Evolutionary conservation across 1,140 invertebrate genomes (phyloP), one percentile per base, ranked within the genome.

Genomic region (Drosophila chauvacae): DNA sequence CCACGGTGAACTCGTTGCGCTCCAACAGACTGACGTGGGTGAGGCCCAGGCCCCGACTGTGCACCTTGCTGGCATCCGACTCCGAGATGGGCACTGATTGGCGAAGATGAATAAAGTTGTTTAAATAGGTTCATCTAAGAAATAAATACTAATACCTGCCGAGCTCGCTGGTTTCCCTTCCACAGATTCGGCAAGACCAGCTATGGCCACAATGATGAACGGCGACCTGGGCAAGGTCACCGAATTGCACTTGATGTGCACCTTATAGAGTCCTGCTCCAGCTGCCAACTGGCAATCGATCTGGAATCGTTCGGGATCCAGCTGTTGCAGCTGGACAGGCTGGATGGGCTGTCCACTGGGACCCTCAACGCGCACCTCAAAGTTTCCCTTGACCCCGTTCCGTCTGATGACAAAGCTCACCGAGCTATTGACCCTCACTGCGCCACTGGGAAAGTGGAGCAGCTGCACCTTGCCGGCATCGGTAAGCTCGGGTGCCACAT

Each of bases 171-270:
- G 23, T 14, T 35, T 74, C 4, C 48, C 45, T 16, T 72, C 68
- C 1, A 35, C 45, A 42, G 47, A 39, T 2, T 76, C 70, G 28
- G 97, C 95, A 81, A 96, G 95, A 7, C 97, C 97, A 7, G 77
- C 76, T 30, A 92, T 92, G 33, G 80, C 96, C 61, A 97, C 95
- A 16, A 98, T 95, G 47, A 96, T 95, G 93, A 96, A 97, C 0
- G 97, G 97, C 65, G 96, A 97, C 35, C 95, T 96, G 41, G 96
- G 96, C 93, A 98, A 97, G 91, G 97, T 96, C 56, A 97, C 96
- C 7, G 96, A 96, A 91, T 98, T 97, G 92, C 97, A 97, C 81
- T 97, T 97, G 10, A 97, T 94, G 85, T 98, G 96, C 41, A 98
- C 96, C 84, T 96, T 96, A 92, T 98, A 97, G 30, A 97, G 94